Evolutionary conservation across 2,797 vertebrate species (phyloP).

Genomic region (Kryptolebias ocellatus): DNA sequence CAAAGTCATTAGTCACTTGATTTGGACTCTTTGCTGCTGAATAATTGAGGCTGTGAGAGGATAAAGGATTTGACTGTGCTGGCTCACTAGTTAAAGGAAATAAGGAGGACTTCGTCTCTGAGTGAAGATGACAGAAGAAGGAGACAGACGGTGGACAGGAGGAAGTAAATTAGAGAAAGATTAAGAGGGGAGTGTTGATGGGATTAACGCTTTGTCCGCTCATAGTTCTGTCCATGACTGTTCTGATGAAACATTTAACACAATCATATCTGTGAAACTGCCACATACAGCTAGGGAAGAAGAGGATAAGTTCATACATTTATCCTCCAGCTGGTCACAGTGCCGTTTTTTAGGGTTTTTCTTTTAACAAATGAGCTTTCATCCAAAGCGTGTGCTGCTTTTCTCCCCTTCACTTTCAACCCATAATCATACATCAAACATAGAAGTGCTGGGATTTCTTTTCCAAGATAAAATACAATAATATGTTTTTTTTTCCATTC

Average conservation of each 20-base stretch:
- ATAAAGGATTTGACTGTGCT: constrained; percentile 68
- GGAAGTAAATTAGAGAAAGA: constrained; percentile 44
- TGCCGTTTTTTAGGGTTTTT: neutral
- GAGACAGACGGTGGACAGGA: constrained; percentile 6
- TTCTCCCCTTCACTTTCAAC: constrained; percentile 11
- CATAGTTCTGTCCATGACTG: constrained; percentile 37
- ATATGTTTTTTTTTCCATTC: constrained; percentile 17
- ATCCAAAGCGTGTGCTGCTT: neutral
- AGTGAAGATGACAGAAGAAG: constrained; percentile 17
- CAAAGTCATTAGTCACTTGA: constrained; percentile 80
- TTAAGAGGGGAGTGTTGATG: constrained; percentile 19
- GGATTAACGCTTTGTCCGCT: constrained; percentile 51
- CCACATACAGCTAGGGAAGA: constrained; percentile 18
- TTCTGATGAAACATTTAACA: constrained; percentile 64
- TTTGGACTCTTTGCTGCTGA: constrained; percentile 75
- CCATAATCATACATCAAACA: constrained; percentile 34
- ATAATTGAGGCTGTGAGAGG: constrained; percentile 76
- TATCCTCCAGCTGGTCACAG: neutral
- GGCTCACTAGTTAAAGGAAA: constrained; percentile 66
- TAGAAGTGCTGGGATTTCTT: constrained; percentile 38
- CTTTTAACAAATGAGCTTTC: neutral
- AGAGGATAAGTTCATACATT: neutral
- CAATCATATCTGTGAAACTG: constrained; percentile 26
- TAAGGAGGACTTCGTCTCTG: constrained; percentile 51
- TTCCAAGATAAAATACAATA: constrained; percentile 33